Conservation (phyloP, 2,888 invertebrate genomes). For the Enchytraeus crypticus region DNA sequence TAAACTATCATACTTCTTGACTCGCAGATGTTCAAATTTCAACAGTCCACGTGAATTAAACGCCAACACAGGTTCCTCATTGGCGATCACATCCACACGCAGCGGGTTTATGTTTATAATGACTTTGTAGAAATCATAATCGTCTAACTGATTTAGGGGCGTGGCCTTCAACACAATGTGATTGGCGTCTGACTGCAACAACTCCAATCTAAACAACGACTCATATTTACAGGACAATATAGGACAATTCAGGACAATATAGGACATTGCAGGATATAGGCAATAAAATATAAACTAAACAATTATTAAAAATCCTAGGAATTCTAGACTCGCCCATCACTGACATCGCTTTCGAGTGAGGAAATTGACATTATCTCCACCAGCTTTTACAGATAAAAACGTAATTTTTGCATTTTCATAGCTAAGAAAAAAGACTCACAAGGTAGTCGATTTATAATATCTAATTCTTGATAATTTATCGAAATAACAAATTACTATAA, state of each 20-base stretch:
- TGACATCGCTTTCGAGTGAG: not conserved
- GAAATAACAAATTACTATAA: not conserved
- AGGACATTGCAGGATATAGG: too few relatives aligned
- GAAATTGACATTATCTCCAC: not conserved
- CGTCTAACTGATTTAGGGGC: too few relatives aligned
- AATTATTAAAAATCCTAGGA: not conserved
- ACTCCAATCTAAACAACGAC: not conserved
- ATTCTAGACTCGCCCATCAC: not conserved
- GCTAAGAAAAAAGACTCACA: not conserved
- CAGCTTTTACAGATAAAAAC: not conserved
- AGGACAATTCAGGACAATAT: too few relatives aligned
- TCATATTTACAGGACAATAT: too few relatives aligned
- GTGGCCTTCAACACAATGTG: not conserved
- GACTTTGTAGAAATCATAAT: too few relatives aligned
- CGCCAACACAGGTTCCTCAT: constrained; percentile 62
- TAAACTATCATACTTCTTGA: constrained; percentile 51
- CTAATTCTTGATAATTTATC: not conserved
- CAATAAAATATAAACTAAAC: too few relatives aligned
- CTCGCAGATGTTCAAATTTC: constrained; percentile 77
- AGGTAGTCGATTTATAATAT: not conserved
- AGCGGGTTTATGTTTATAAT: constrained; percentile 69
- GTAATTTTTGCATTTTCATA: not conserved
- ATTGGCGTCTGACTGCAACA: not conserved
- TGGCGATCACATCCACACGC: constrained; percentile 59
- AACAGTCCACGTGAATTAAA: constrained; percentile 83